These are phyloP conservation scores for Drosophila dives DNA, from an alignment of 2,888 invertebrate genomes.

Conservation along the genomic window DNA sequence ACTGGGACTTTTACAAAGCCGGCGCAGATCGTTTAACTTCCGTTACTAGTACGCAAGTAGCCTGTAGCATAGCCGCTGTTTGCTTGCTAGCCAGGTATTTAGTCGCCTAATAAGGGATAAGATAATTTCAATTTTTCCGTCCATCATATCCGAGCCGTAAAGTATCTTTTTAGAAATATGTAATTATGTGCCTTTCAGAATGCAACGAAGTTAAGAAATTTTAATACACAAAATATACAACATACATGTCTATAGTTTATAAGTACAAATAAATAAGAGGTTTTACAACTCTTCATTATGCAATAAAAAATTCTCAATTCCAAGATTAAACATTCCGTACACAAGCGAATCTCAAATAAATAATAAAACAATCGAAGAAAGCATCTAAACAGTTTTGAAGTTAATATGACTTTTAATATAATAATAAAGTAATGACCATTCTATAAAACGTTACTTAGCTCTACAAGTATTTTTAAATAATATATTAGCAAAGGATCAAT, in stretches of 20 bases:
- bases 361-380: constrained; percentile 55
- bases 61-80: constrained; percentile 19
- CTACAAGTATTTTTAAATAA: neutral
- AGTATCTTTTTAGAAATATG: constrained; percentile 24
- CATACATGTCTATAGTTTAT: constrained; percentile 23
- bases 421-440: neutral
- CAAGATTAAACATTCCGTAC: constrained; percentile 50
- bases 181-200: constrained; percentile 61
- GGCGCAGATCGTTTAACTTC: constrained; percentile 58
- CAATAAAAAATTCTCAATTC: constrained; percentile 7
- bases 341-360: constrained; percentile 64
- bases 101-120: constrained; percentile 30
- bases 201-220: constrained; percentile 23
- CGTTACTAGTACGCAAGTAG: constrained; percentile 4
- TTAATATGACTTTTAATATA: too few relatives aligned
- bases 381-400: constrained; percentile 28
- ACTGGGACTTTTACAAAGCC: constrained; percentile 86
- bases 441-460: neutral
- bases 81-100: constrained; percentile 42
- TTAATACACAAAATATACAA: constrained; percentile 23
- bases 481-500: neutral
- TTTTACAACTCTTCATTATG: constrained; percentile 21
- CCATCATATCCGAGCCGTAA: constrained; percentile 4
- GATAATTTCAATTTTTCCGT: constrained; percentile 27
- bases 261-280: constrained; percentile 26